Evolutionary conservation across 1,140 invertebrate genomes (phyloP), one percentile per base, ranked within the genome.

Genomic region (Thereuonema tuberculata): DNA sequence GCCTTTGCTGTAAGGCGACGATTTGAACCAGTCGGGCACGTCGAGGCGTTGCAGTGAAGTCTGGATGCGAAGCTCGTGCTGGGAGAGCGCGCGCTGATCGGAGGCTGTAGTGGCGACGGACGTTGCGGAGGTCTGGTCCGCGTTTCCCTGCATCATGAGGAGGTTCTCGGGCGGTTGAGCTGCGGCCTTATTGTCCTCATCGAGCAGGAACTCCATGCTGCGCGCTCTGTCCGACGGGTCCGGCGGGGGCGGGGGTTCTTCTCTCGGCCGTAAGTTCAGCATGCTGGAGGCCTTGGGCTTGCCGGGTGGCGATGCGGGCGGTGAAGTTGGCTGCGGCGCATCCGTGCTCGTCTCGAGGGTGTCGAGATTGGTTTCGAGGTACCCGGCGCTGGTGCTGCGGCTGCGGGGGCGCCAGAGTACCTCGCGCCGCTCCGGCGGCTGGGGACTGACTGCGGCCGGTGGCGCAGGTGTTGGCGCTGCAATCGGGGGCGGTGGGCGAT

Each of bases 21-120:
- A 87, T 73, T 87, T 90, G 77, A 89, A 92, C 93, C 93, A 96
- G 69, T 95, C 90, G 46, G 93, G 93, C 43, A 95, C 84, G 75
- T 93, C 91, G 58, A 96, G 82, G 66, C 89, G 87, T 72, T 93
- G 89, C 63, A 96, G 74, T 23, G 90, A 94, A 64, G 90, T 83
- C 71, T 93, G 88, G 56, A 96, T 87, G 57, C 93, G 81, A 58
- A 95, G 77, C 74, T 95, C 89, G 76, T 94, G 90, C 75, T 93
- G 91, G 55, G 87, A 89, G 67, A 89, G 78, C 71, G 85, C 79
- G 48, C 85, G 78, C 72, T 87, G 82, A 9, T 37, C 31, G 31
- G 5, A 9, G 31, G 5, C 31, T 37, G 5, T 17, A n/a, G n/a
- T n/a, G 70, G 82, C 79, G 61, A 72, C 74, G 5, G 5, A 5